These are phyloP conservation scores for Drosophila ironensis DNA, from an alignment of 1,140 invertebrate genomes.

Conservation along the genomic window DNA sequence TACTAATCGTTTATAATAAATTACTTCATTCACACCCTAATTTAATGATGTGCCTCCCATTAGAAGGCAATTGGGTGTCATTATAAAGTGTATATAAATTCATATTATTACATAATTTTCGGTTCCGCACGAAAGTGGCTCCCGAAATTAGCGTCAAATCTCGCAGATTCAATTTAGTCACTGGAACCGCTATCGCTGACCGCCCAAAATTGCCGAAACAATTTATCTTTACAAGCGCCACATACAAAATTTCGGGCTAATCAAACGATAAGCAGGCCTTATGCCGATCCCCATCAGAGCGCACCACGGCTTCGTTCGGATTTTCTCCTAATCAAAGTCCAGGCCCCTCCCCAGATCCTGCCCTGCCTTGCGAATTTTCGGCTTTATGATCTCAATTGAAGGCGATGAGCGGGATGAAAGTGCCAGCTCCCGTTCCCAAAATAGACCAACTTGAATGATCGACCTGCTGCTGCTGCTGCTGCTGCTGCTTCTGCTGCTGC, in stretches of 20 bases:
- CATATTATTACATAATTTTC: not conserved
- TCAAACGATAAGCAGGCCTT: conserved; percentile 71
- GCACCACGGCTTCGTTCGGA: not conserved
- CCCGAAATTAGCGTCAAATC: conserved; percentile 31
- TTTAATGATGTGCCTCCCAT: too few relatives aligned
- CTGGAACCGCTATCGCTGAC: not conserved
- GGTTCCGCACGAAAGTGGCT: conserved; percentile 11
- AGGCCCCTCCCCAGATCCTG: conserved; percentile 15
- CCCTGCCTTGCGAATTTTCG: too few relatives aligned
- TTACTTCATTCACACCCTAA: too few relatives aligned
- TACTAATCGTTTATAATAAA: too few relatives aligned
- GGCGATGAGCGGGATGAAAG: conserved; percentile 21
- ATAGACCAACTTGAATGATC: conserved; percentile 13
- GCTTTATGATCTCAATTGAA: conserved; percentile 38
- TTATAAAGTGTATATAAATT: not conserved
- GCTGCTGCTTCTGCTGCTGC: not conserved
- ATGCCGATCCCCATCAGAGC: conserved; percentile 56
- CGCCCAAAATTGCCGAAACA: conserved; percentile 26
- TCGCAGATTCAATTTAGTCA: conserved; percentile 49
- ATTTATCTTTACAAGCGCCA: conserved; percentile 64
- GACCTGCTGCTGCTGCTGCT: not conserved
- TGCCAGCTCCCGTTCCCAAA: conserved; percentile 21
- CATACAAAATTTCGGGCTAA: conserved; percentile 57
- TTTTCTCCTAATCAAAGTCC: conserved; percentile 36
- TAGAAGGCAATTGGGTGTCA: not conserved